Evolutionary conservation across 2,888 invertebrate species (phyloP), one percentile per base, ranked within the genome.

Genomic region (Oithona nana): DNA sequence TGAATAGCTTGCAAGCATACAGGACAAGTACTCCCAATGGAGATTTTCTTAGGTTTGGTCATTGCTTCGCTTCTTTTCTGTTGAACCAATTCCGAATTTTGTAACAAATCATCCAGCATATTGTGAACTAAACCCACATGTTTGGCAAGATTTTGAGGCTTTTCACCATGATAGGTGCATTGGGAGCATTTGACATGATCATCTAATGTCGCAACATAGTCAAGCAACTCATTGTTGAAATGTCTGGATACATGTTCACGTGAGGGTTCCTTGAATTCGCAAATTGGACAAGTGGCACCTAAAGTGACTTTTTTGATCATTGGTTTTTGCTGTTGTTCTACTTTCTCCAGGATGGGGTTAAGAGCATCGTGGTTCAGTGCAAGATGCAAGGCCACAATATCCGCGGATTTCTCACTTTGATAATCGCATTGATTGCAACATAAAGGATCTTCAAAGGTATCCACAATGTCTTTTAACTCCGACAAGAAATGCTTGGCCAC

Each of bases 171-270:
- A 16, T 39, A 39, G 6, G 39, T 11, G 16, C 39, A 39, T 16
- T 39, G 39, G 16, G 6, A 16, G 16, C 39, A 39, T 16, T 39
- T 20, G 11, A 54, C 13, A 11, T 54, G 26, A 16, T 26, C 54
- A 24, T 54, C 24, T 3, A 26, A 20, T 24, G 22, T 54, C 3
- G 54, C 24, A 3, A 54, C 26, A 26, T 24, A 26, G 22, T 20
- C 26, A 26, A 54, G 54, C 24, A 54, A 54, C 26, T 54, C 54
- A 54, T 54, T 26, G 3, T 24, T 54, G 54, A 54, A 26, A 54
- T 54, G 54, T 54, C 54, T 20, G 2, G 54, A 20, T 4, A 54
- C 54, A 54, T 54, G 54, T 26, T 54, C 54, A 16, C 54, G 20
- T 24, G 54, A 24, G 3, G 54, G 54, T 2, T 54, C 54, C 16